Evolutionary conservation across 2,888 invertebrate genomes (phyloP).

Genomic region (Andrena bicolor): DNA sequence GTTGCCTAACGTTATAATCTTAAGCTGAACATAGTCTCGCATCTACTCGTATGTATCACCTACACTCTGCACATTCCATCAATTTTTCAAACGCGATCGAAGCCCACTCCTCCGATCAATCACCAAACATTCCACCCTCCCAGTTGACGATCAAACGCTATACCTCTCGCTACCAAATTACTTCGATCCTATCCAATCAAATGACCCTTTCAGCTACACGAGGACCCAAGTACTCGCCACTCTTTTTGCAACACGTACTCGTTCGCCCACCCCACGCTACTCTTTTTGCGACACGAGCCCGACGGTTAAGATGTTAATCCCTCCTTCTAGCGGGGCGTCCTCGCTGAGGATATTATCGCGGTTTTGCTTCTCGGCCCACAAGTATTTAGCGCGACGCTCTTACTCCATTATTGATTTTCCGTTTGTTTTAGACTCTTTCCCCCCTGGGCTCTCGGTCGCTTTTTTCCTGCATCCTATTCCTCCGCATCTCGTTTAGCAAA

Average conservation of each 20-base stretch:
- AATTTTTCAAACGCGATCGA: too few species aligned
- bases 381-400: slow-evolving; percentile 51
- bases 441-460: not conserved
- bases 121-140: too few species aligned
- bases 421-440: slow-evolving; percentile 56
- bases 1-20: too few species aligned
- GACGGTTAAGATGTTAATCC: slow-evolving; percentile 58
- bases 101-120: too few species aligned
- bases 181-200: too few species aligned
- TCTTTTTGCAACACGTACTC: slow-evolving; percentile 2
- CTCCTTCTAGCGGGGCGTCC: slow-evolving; percentile 26
- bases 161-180: too few species aligned
- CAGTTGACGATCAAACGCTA: too few species aligned
- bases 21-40: too few species aligned
- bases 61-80: too few species aligned
- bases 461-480: not conserved
- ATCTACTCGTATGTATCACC: too few species aligned
- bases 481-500: slow-evolving; percentile 55
- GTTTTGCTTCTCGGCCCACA: slow-evolving; percentile 49
- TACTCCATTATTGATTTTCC: slow-evolving; percentile 60
- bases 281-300: slow-evolving; percentile 1
- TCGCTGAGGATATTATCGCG: slow-evolving; percentile 58
- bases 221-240: slow-evolving; percentile 2
- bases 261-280: not conserved
- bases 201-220: too few species aligned